phyloP scores from a whole-genome alignment of 2,113 vertebrate species.

The Melanostigma gelatinosum region DNA sequence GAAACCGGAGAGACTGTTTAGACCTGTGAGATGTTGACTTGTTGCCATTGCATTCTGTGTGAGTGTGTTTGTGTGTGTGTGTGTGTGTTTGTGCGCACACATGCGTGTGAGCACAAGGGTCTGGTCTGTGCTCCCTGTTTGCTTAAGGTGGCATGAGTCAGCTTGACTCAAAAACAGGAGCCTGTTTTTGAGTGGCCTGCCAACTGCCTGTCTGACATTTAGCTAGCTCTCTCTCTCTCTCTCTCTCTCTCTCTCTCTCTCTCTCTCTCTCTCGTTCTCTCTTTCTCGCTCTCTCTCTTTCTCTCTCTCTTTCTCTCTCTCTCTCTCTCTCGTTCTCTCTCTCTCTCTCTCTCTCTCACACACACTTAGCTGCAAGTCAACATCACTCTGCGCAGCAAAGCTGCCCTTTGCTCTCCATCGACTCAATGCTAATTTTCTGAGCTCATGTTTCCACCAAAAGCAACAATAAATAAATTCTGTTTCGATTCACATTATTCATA shows the following conservation, averaged over 20 bases:
- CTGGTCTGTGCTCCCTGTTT: conserved; percentile 82
- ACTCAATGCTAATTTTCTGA: conserved; percentile 46
- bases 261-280: neutral
- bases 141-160: conserved; percentile 82
- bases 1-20: conserved; percentile 70
- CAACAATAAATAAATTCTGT: conserved; percentile 35
- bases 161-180: conserved; percentile 76
- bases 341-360: neutral
- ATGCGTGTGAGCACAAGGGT: conserved; percentile 74
- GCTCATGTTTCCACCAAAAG: conserved; percentile 50
- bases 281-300: too few species aligned
- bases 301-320: conserved; percentile 24
- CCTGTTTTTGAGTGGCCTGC: conserved; percentile 76
- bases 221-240: conserved; percentile 40
- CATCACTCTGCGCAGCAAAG: conserved; percentile 22
- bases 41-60: conserved; percentile 56
- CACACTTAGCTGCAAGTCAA: conserved; percentile 52
- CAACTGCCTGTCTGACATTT: conserved; percentile 76
- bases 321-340: conserved; percentile 10
- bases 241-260: conserved; percentile 13
- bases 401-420: conserved; percentile 33
- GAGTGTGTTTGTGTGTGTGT: conserved; percentile 38
- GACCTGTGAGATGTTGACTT: conserved; percentile 76
- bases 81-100: conserved; percentile 18
- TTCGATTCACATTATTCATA: neutral